A percentile compares a stretch with the other conserved stretches of the same genome.
Evolutionary conservation across 2,797 vertebrate species (phyloP).

Genomic region (Coregonus sp.): DNA sequence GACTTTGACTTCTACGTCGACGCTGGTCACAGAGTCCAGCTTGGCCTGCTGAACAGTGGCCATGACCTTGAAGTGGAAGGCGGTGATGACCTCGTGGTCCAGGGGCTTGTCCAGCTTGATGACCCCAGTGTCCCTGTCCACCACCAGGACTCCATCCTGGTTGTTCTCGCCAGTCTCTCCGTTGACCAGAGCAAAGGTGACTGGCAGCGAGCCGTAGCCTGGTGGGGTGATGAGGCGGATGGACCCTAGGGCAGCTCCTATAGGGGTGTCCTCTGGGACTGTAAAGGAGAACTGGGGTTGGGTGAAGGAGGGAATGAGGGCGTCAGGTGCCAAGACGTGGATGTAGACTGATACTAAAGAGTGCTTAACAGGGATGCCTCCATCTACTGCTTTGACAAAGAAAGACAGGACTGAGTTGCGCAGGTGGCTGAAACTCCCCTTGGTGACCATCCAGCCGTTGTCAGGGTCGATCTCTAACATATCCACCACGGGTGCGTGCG

Average conservation of each 20-base stretch:
- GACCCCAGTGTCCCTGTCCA: constrained; percentile 87
- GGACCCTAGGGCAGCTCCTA: constrained; percentile 86
- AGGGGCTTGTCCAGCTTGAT: constrained; percentile 92
- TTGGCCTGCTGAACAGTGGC: constrained; percentile 83
- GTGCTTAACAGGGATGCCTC: constrained; percentile 88
- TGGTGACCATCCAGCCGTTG: constrained; percentile 97
- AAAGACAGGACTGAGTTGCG: constrained; percentile 92
- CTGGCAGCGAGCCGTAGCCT: constrained; percentile 64
- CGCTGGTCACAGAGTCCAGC: constrained; percentile 83
- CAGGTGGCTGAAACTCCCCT: constrained; percentile 88
- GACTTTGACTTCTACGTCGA: constrained; percentile 89
- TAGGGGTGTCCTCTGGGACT: constrained; percentile 84
- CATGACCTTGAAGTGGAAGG: constrained; percentile 88
- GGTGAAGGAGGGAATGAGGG: constrained; percentile 84
- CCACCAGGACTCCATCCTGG: constrained; percentile 83
- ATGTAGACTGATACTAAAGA: constrained; percentile 94
- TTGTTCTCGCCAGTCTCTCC: constrained; percentile 89
- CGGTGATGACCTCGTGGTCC: constrained; percentile 83
- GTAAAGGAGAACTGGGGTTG: constrained; percentile 90
- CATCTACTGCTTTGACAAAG: constrained; percentile 95
- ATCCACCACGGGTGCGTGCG: constrained; percentile 86
- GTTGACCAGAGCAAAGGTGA: constrained; percentile 81
- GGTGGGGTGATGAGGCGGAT: constrained; percentile 74
- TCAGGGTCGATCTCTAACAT: constrained; percentile 97
- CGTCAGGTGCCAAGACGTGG: constrained; percentile 88